Evolutionary conservation across 2,888 invertebrate species (phyloP).

Genomic region (Ornithoptera priamus): DNA sequence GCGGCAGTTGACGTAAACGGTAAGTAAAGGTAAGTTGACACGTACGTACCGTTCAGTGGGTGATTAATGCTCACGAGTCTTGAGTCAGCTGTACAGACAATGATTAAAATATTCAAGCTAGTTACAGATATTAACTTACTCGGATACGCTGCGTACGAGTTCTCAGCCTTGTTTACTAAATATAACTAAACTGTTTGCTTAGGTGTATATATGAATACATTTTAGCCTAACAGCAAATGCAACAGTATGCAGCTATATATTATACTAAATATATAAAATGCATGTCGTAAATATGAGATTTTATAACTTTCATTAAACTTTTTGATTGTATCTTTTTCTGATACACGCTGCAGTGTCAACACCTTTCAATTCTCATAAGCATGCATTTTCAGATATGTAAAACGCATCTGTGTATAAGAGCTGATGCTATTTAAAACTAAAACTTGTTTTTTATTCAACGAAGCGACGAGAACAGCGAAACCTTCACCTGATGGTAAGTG

Average conservation of each 20-base stretch:
- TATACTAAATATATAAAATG: no score
- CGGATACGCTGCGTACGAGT: conserved; percentile 1
- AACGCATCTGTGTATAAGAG: no score
- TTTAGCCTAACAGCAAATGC: not conserved
- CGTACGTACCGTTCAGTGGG: conserved; percentile 14
- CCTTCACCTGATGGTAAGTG: no score
- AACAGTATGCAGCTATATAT: not conserved
- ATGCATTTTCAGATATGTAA: no score
- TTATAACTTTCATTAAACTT: no score
- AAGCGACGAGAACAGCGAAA: no score
- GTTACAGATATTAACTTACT: conserved; percentile 15
- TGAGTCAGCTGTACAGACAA: conserved; percentile 27
- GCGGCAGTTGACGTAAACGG: conserved; percentile 29
- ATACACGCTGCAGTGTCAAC: no score
- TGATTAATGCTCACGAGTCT: conserved; percentile 26
- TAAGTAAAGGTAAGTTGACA: conserved; percentile 27
- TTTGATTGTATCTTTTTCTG: no score
- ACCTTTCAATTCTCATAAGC: no score
- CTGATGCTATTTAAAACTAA: no score
- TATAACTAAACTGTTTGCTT: not conserved
- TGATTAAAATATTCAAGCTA: conserved; percentile 22
- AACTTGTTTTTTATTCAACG: no score
- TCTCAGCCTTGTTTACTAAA: not conserved
- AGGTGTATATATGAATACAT: not conserved
- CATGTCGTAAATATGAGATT: no score